Evolutionary conservation across 2,113 vertebrate species (phyloP), one percentile per base, ranked within the genome.

Genomic region (Bujurquina vittata): DNA sequence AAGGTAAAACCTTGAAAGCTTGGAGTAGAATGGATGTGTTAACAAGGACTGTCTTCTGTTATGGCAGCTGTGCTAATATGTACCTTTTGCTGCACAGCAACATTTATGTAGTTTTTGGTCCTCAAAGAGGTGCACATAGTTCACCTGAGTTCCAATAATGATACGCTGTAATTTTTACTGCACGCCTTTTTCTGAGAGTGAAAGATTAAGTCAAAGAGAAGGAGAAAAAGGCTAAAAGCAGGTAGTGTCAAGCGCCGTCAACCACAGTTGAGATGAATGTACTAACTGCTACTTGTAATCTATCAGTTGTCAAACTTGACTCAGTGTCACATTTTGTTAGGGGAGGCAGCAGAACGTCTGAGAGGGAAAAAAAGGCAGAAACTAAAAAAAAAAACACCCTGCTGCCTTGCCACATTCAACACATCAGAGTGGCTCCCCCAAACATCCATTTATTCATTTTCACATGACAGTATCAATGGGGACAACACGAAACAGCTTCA

Each of bases 391-490:
- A 33, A 33, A 33, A 33, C 78, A 58, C n/a, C 26, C 10, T 7
- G 55, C 73, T 84, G 80, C 58, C 69, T 20, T 77, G 54, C 59
- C 65, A 83, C 77, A 69, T 77, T 81, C 79, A 83, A 49, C 77
- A 72, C 55, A 69, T 87, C 49, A n/a, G 31, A 63, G 77, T 74
- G 29, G 72, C 62, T 84, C 75, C 81, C 59, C 75, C 61, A 84
- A 87, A 87, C 84, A 87, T 90, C 40, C 49, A 86, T 93, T 89
- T 86, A 90, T 91, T 91, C 33, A 89, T 90, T 90, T 84, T 89
- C 67, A 88, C 80, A 89, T 89, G 89, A 87, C 91, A 87, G 85
- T 89, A 88, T 92, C 87, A 89, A 86, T 31, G 81, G 83, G 86
- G 87, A 90, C 88, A 82, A 85, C 86, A 87, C 77, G 7, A 90